phyloP scores from a whole-genome alignment of 1,140 invertebrate species.

The Choristoneura fumiferana region DNA sequence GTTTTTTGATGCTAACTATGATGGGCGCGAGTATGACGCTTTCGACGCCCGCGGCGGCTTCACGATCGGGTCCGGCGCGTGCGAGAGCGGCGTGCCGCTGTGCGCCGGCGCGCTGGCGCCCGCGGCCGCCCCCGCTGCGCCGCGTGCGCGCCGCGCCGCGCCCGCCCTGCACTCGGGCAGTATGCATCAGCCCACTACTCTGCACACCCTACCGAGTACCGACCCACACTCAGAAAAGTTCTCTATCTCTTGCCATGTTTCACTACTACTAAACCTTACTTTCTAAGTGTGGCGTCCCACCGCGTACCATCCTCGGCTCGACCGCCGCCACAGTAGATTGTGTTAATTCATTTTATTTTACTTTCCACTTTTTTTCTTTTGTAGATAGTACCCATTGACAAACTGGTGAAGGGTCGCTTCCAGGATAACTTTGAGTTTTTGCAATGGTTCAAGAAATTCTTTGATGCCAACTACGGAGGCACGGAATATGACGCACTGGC shows the following conservation, averaged over 20 bases:
- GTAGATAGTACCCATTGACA: slow-evolving; percentile 93
- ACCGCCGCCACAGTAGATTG: slow-evolving; percentile 33
- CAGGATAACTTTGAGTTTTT: slow-evolving; percentile 99
- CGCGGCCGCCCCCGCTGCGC: slow-evolving; percentile 39
- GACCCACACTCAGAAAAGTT: slow-evolving; percentile 30
- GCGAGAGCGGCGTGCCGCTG: slow-evolving; percentile 66
- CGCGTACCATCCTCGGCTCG: slow-evolving; percentile 25
- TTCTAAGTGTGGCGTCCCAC: slow-evolving; percentile 30
- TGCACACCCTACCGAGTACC: slow-evolving; percentile 35
- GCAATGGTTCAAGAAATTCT: slow-evolving; percentile 99
- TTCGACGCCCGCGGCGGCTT: slow-evolving; percentile 85
- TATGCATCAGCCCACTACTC: slow-evolving; percentile 56
- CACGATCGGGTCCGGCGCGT: slow-evolving; percentile 65
- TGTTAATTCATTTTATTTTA: slow-evolving; percentile 58
- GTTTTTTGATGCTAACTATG: slow-evolving; percentile 99
- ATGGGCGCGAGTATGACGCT: slow-evolving; percentile 96
- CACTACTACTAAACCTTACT: slow-evolving; percentile 17
- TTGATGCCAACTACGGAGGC: slow-evolving; percentile 98
- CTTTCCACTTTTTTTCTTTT: slow-evolving; percentile 78
- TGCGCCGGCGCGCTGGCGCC: slow-evolving; percentile 36
- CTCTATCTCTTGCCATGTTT: slow-evolving; percentile 8
- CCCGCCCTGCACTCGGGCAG: slow-evolving; percentile 62
- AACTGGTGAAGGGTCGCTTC: slow-evolving; percentile 95
- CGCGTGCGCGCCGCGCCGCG: slow-evolving; percentile 39
- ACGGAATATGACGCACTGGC: slow-evolving; percentile 93